Percentiles rank a stretch among this genome's conserved stretches.
phyloP scores from a whole-genome alignment of 2,113 vertebrate species.

The Chionomys nivalis region DNA sequence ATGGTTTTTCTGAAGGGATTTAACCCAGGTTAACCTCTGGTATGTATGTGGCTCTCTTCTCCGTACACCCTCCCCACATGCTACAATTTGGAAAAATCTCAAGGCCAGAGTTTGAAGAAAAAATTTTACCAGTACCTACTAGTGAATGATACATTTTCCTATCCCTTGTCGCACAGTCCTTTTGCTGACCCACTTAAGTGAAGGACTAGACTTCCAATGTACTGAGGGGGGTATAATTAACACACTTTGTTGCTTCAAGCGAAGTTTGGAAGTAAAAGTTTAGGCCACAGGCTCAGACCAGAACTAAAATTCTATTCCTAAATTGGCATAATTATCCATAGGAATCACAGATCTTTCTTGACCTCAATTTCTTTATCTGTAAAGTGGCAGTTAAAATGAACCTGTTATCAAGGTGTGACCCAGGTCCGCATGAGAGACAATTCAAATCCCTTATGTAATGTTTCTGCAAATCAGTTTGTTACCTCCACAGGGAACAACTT shows the following conservation, averaged over 20 bases:
- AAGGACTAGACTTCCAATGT: slow-evolving; percentile 4
- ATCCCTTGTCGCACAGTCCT: neutral
- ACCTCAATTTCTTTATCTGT: slow-evolving; percentile 45
- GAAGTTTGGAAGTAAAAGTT: slow-evolving; percentile 54
- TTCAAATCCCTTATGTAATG: neutral
- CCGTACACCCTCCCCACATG: neutral
- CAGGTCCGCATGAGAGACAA: neutral
- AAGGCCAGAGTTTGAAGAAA: slow-evolving; percentile 5
- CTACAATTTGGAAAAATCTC: neutral
- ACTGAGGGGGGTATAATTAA: neutral
- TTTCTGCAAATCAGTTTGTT: slow-evolving; percentile 1
- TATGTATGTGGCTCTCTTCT: neutral
- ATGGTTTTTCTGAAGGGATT: slow-evolving; percentile 1
- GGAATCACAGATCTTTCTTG: slow-evolving; percentile 5
- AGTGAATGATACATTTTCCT: slow-evolving; percentile 6
- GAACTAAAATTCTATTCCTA: slow-evolving; percentile 29
- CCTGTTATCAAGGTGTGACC: neutral
- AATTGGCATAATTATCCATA: neutral
- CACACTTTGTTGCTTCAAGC: slow-evolving; percentile 24
- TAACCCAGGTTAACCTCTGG: neutral
- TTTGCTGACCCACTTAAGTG: slow-evolving; percentile 10
- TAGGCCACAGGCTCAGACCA: neutral
- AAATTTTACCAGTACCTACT: neutral
- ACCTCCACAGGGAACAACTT: neutral
- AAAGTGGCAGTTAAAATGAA: slow-evolving; percentile 30